Conservation (phyloP, 2,888 invertebrate genomes). For the Yponomeuta malinellus region DNA sequence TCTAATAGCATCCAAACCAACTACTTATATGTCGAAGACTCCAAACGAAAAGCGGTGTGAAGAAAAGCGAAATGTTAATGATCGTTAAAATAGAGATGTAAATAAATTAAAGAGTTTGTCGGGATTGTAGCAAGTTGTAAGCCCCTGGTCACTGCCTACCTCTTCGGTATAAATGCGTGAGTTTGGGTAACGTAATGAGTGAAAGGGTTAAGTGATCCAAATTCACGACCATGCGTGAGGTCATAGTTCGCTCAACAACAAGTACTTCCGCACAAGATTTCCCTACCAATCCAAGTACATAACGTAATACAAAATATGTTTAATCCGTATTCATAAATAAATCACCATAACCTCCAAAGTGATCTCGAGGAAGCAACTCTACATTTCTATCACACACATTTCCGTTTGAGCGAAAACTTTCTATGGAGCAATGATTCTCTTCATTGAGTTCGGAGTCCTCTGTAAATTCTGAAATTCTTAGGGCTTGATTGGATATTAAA, state of each 20-base stretch:
- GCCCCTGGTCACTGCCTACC: no score
- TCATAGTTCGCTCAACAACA: not conserved
- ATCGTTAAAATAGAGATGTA: not conserved
- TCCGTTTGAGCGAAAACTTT: not conserved
- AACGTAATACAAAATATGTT: not conserved
- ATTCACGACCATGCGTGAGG: not conserved
- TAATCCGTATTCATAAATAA: not conserved
- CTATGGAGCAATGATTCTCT: not conserved
- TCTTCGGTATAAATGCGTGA: no score
- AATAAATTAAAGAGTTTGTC: not conserved
- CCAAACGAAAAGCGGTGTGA: not conserved
- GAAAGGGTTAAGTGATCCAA: not conserved
- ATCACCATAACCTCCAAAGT: not conserved
- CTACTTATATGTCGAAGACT: not conserved
- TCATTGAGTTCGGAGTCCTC: not conserved
- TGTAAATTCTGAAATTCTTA: not conserved
- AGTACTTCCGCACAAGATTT: not conserved
- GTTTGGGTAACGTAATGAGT: not conserved
- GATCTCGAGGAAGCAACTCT: not conserved
- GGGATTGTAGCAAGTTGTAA: no score
- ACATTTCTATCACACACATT: not conserved
- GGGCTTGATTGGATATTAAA: not conserved
- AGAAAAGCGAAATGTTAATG: not conserved
- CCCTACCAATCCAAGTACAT: not conserved
- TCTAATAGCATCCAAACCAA: not conserved